Base-by-base conservation (phyloP, 2,797 vertebrate genomes). In the Rhinella marina region DNA sequence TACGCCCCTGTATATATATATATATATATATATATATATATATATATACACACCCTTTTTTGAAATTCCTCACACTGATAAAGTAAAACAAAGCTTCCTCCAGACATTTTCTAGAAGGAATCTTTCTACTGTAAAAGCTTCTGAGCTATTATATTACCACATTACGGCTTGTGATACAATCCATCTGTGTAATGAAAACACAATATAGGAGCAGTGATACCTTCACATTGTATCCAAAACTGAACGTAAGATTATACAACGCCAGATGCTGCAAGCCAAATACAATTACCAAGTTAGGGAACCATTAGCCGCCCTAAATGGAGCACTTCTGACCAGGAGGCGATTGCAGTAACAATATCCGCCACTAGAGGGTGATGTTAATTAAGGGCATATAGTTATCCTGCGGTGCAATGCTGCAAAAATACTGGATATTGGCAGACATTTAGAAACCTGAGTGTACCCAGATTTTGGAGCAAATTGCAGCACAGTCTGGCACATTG, bases 221-320 rank as follows among this genome's bases (percentile, higher is more conserved):
- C 86, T 50, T 73, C 41, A 13, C 78, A 75, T 50, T 81, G 86
- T 87, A 75, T 75, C 81, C 66, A 81, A 82, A 87, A 87, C 83
- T 77, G 10, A 17, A 25, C 64, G 72, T 77, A 85, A 85, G 83
- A 77, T 62, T 85, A 85, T 76, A 76, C 83, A 85, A 64, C 56
- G 64, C 29, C 83, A 85, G 83, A 85, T 85, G 83, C 70, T 64
- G 32, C 59, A 25, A 59, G 72, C 56, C 10, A 48, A 75, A 62
- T 59, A 76, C 32, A 76, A 83, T 70, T 70, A 82, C 27, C 16
- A 41, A 83, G 54, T 21, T 19, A 48, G n/a, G 12, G 68, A 75
- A 85, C 59, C 56, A 27, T 62, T 7, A 70, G 50, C 50, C 21
- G 7, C 32, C 1, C n/a, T 0, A 59, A 21, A 23, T 21, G 25